Base-by-base conservation (phyloP, 2,113 vertebrate genomes). In the Scopus umbretta region DNA sequence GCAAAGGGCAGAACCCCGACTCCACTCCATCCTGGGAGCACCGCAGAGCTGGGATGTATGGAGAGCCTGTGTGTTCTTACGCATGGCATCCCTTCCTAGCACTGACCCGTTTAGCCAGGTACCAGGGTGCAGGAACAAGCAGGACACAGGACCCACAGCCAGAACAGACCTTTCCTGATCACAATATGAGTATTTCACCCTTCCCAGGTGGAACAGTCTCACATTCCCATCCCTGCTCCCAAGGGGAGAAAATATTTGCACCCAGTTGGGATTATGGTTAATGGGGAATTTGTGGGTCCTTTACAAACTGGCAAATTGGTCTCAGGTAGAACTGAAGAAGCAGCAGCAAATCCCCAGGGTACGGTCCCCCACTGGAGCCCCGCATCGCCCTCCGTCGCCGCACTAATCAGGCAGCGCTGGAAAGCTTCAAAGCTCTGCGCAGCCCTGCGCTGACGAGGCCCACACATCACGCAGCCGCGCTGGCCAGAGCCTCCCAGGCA, bases 401-500 rank as follows among this genome's bases (percentile, higher is more conserved):
- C 61, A 2, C 45, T 92, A 55, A 90, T 68, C 81, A 82, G 88
- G 81, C 80, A 88, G 66, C 6, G 9, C 62, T 1, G 26, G 17
- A 56, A 80, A 94, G 70, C 86, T 97, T 95, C 96, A 94, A 96
- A 94, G 95, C 90, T 25, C 73, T 2, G 62, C 14, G 2, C 58
- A 91, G 61, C 92, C 66, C 82, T 16, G 43, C 0, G 21, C 82
- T 3, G 30, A 42, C 0, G 16, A 93, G 83, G 78, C 72, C 71
- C 85, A 38, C 91, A 63, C 79, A 67, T 82, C 86, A 79, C 3
- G 5, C 70, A 56, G 42, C 86, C 8, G 3, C 0, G 5, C 73
- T 26, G 83, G 68, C 73, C 91, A 71, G 49, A 86, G 89, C 72
- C 89, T 78, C 68, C 65, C 78, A 42, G 38, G 70, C 91, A 82